Evolutionary conservation across 2,797 vertebrate species (phyloP), one percentile per base, ranked within the genome.

Genomic region (Moxostoma hubbsi): DNA sequence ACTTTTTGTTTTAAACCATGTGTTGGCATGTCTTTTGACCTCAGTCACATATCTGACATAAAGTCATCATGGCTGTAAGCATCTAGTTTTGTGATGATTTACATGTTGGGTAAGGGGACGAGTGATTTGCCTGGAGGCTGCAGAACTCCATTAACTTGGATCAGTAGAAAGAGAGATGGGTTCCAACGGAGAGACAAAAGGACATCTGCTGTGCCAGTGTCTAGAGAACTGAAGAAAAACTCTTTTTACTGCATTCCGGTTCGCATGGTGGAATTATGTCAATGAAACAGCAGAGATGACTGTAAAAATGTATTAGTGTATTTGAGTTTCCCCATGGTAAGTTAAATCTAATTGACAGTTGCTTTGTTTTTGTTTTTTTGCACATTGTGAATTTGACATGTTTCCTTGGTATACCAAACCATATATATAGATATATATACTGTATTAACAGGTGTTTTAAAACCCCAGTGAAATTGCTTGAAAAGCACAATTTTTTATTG

Each of bases 1-100:
- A 54, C 8, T 54, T 54, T 54, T 54, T 54, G 18, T 16, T 15
- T 57, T 57, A 8, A 15, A 57, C 55, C 55, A 15, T 24, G 68
- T 67, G 64, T 49, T 58, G 66, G n/a, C 24, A 64, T 79, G 47
- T 8, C 77, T 68, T 36, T 65, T 70, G 72, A 71, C 72, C 55
- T 59, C 54, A 72, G 18, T 72, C 69, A 67, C 43, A 77, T 73
- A 46, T 66, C 59, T 67, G 16, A 77, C 15, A 51, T 18, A 11
- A 64, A 43, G 51, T 36, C 4, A 1, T 62, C 16, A 49, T 5
- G 24, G 43, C 66, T 63, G 18, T 70, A 57, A 64, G 62, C 47
- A 7, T 67, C 58, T 73, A 2, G 69, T 67, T 75, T 50, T 62
- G 11, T 18, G 15, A 6, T 61, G 54, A 75, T 75, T 74, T 68